Evolutionary conservation across 2,113 vertebrate species (phyloP).

Genomic region (Epinephelus fuscoguttatus): DNA sequence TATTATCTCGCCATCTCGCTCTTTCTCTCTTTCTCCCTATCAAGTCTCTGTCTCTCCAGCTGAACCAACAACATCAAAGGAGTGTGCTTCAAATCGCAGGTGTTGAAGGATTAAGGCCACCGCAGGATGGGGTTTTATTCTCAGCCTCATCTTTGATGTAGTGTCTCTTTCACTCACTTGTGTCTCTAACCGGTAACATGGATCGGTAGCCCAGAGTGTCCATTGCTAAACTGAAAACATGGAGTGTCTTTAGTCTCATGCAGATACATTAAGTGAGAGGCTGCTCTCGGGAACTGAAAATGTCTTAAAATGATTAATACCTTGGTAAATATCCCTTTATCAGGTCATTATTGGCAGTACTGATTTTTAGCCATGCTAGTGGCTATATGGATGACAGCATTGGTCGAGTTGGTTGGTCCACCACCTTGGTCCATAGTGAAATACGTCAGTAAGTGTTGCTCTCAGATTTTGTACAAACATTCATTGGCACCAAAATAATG

Average conservation of each 20-base stretch:
- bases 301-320: background rate
- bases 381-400: background rate
- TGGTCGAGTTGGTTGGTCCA: background rate
- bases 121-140: conserved; percentile 75
- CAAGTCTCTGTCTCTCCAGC: conserved; percentile 66
- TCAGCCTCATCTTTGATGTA: conserved; percentile 83
- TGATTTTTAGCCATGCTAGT: background rate
- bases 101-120: conserved; percentile 86
- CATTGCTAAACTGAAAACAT: conserved; percentile 48
- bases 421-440: background rate
- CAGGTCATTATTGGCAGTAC: background rate
- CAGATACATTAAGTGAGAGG: background rate
- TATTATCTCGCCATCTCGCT: conserved; percentile 45
- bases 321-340: background rate
- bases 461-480: conserved; percentile 14
- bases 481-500: background rate
- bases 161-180: conserved; percentile 71
- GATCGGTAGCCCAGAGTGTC: conserved; percentile 32
- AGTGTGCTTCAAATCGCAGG: conserved; percentile 81
- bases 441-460: background rate
- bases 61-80: conserved; percentile 80
- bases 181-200: conserved; percentile 62
- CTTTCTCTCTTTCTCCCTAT: conserved; percentile 35
- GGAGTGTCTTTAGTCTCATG: conserved; percentile 14
- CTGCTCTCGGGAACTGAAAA: background rate